phyloP scores from a whole-genome alignment of 2,113 vertebrate genomes.

The Tetrax tetrax region DNA sequence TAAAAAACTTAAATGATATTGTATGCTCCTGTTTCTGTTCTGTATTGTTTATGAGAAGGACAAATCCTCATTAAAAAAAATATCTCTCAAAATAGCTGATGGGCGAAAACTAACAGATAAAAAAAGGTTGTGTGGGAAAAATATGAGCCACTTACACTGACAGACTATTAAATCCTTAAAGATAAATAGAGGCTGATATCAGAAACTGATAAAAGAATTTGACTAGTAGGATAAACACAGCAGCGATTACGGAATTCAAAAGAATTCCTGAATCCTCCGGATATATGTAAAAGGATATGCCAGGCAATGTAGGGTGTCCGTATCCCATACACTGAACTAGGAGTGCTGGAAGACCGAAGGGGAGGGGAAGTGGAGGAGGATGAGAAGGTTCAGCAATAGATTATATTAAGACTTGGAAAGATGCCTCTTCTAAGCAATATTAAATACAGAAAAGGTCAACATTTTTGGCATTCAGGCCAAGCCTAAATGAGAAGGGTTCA shows the following conservation, averaged over 20 bases:
- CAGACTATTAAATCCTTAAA: not conserved
- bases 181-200: not conserved
- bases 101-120: not conserved
- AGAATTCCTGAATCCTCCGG: slow-evolving; percentile 19
- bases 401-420: slow-evolving; percentile 58
- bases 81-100: not conserved
- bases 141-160: not conserved
- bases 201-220: not conserved
- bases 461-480: slow-evolving; percentile 56
- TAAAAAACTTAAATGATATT: not conserved
- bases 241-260: not conserved
- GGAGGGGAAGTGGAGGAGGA: not conserved
- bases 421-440: slow-evolving; percentile 33
- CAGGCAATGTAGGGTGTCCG: not conserved
- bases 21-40: not conserved
- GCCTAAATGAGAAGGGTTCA: slow-evolving; percentile 25
- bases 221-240: not conserved
- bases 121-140: not conserved
- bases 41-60: not conserved
- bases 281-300: not conserved
- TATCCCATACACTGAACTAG: not conserved
- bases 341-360: not conserved
- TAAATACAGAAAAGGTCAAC: slow-evolving; percentile 60
- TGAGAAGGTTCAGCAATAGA: slow-evolving; percentile 32
- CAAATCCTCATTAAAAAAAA: not conserved